A percentile compares a stretch with the other conserved stretches of the same genome.
Conservation (phyloP, 2,888 invertebrate genomes). For the Apotomis capreana region DNA sequence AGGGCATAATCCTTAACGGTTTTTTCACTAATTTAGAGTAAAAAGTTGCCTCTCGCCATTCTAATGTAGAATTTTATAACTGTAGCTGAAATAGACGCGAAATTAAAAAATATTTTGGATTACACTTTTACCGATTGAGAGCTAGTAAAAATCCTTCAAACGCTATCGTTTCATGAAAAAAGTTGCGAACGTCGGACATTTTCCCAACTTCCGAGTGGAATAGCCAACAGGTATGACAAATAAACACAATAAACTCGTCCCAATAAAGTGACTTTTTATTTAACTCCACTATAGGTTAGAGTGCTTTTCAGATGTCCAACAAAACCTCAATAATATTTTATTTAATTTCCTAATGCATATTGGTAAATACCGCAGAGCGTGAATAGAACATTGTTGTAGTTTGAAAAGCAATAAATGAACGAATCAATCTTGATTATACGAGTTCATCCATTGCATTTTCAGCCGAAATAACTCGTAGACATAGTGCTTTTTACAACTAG, state of each 20-base stretch:
- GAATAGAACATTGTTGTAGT: too few relatives aligned
- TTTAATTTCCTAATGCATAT: not conserved
- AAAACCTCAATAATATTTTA: not conserved
- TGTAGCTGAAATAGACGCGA: too few relatives aligned
- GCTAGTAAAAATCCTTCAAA: conserved; percentile 2
- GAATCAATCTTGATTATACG: too few relatives aligned
- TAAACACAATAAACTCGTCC: conserved; percentile 23
- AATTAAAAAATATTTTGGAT: not conserved
- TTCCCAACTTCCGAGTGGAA: conserved; percentile 3
- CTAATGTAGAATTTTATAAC: too few relatives aligned
- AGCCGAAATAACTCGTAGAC: too few relatives aligned
- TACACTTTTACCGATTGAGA: not conserved
- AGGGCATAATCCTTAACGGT: too few relatives aligned
- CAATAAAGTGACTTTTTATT: conserved; percentile 22
- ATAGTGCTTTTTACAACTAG: too few relatives aligned
- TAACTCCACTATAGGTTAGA: conserved; percentile 14
- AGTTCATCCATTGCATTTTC: too few relatives aligned
- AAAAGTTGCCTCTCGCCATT: too few relatives aligned
- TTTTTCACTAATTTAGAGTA: too few relatives aligned
- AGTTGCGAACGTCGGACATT: not conserved
- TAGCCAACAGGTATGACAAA: conserved; percentile 32
- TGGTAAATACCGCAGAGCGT: not conserved
- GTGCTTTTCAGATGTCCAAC: conserved; percentile 10
- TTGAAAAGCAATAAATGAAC: too few relatives aligned
- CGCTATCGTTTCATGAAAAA: conserved; percentile 1